phyloP scores from a whole-genome alignment of 1,140 invertebrate genomes.

The Galleria mellonella region DNA sequence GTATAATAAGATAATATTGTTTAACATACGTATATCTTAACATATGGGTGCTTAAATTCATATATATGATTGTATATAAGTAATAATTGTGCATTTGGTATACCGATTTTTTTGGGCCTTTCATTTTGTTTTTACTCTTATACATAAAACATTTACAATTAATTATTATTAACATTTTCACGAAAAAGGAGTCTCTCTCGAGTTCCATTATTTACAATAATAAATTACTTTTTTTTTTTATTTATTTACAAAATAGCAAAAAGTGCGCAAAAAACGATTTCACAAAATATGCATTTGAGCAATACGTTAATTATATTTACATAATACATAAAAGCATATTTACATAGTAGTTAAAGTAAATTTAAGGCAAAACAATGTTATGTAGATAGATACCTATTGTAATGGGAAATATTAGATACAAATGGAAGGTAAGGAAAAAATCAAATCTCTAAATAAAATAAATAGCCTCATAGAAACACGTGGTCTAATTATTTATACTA shows the following conservation, averaged over 20 bases:
- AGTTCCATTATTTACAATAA: slow-evolving; percentile 48
- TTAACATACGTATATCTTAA: slow-evolving; percentile 23
- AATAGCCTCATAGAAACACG: background rate
- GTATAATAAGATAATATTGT: slow-evolving; percentile 20
- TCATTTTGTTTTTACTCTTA: slow-evolving; percentile 49
- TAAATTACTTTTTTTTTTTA: slow-evolving; percentile 26
- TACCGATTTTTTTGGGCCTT: slow-evolving; percentile 63
- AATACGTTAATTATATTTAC: slow-evolving; percentile 71
- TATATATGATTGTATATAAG: slow-evolving; percentile 32
- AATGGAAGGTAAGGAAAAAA: background rate
- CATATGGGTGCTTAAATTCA: slow-evolving; percentile 25
- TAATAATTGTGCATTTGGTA: slow-evolving; percentile 66
- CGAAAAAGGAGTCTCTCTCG: slow-evolving; percentile 38
- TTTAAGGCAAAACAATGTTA: slow-evolving; percentile 12
- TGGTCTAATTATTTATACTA: slow-evolving; percentile 7
- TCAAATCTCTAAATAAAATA: background rate
- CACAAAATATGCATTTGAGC: slow-evolving; percentile 74
- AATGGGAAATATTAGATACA: slow-evolving; percentile 1
- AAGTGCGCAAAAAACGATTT: slow-evolving; percentile 69
- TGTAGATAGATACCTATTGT: background rate
- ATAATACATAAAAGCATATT: slow-evolving; percentile 38
- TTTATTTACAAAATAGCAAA: slow-evolving; percentile 66
- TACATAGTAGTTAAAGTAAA: slow-evolving; percentile 30
- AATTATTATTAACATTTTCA: slow-evolving; percentile 11
- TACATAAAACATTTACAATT: slow-evolving; percentile 37